Base-by-base conservation (phyloP, 2,888 invertebrate genomes). In the Hyppa rectilinea region DNA sequence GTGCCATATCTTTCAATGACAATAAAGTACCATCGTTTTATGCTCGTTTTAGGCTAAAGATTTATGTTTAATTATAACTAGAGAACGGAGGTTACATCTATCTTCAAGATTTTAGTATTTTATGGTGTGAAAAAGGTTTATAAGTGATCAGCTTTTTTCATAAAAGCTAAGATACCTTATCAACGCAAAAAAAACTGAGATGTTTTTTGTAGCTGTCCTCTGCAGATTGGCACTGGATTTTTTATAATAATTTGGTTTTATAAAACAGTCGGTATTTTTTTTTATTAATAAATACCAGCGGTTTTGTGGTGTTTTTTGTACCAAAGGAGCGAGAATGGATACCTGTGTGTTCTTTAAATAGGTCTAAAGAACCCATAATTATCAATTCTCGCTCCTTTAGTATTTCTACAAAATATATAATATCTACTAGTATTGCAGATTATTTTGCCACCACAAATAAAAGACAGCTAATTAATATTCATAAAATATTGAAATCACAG, bases 31-130 rank as follows among this genome's bases (percentile, higher is more conserved):
- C 66, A 76, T 58, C 65, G 31, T 75, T 82, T 82, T 81, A 76
- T 68, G 60, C 64, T 47, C 65, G 59, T 73, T 81, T 61, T 72
- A 53, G 64, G 56, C 61, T 29, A 31, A 65, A 80, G 70, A 81
- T 83, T 83, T 77, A 81, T 80, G 70, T 69, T 71, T 71, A 66
- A 80, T 71, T 81, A 77, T 77, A 83, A 77, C 80, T 73, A 83
- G 59, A 76, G 80, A 72, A 64, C 20, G 64, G 49, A 47, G 43
- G 58, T 61, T 43, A 52, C 12, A 75, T 75, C 47, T 62, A 47
- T 77, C 71, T 59, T 71, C 20, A 71, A 34, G 65, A 31, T 66
- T 52, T 71, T 49, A 52, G 14, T 60, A 50, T 50, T 70, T 59
- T 17, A 74, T 43, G 6, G 29, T 20, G n/a, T 49, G 4, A 47